Conservation (phyloP, 2,888 invertebrate genomes). For the Synergus japonicus region DNA sequence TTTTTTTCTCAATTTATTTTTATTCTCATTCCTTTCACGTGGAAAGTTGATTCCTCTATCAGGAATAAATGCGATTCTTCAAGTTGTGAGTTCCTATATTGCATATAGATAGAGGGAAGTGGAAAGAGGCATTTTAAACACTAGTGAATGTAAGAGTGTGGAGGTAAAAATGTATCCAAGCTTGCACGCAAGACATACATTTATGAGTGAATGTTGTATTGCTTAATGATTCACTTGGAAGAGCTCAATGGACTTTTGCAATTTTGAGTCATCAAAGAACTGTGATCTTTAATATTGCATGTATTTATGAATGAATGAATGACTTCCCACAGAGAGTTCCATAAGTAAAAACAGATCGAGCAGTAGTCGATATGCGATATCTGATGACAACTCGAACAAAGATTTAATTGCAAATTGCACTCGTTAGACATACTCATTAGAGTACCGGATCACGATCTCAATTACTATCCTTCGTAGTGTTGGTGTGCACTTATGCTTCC, state of each 20-base stretch:
- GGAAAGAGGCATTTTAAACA: background rate
- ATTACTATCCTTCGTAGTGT: conserved; percentile 51
- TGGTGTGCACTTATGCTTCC: conserved; percentile 10
- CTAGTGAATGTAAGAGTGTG: background rate
- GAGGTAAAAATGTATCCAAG: background rate
- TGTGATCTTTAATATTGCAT: background rate
- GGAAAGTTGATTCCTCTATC: background rate
- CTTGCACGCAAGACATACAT: background rate
- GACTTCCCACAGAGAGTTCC: background rate
- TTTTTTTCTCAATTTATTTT: background rate
- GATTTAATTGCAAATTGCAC: conserved; percentile 50
- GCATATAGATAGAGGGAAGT: background rate
- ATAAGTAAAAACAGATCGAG: background rate
- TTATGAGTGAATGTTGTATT: background rate
- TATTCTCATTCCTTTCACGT: background rate
- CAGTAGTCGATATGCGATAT: conserved; percentile 18
- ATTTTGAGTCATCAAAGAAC: background rate
- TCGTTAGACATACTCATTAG: conserved; percentile 47
- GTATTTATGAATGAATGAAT: background rate
- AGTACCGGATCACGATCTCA: conserved; percentile 55
- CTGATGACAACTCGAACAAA: conserved; percentile 32
- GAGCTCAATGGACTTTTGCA: background rate
- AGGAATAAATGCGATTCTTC: background rate
- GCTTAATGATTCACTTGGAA: background rate
- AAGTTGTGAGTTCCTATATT: background rate